Base-by-base conservation (phyloP, 2,797 vertebrate species). In the Neoniphon sammara region DNA sequence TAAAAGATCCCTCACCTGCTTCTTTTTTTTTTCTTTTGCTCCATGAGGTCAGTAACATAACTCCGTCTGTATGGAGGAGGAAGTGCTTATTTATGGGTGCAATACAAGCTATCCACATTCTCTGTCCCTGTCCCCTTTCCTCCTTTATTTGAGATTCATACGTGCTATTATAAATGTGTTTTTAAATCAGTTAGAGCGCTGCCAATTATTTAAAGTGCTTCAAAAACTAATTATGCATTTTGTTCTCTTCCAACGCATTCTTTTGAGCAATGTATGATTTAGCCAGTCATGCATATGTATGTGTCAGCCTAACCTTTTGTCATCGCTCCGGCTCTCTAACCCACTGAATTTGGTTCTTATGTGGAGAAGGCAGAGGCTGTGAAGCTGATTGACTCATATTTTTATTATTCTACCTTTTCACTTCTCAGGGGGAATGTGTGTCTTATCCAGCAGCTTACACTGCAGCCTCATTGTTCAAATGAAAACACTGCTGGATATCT, bases 1-100 rank as follows among this genome's bases (percentile, higher is more conserved):
- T 81, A 76, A 87, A 87, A 77, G 56, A 81, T 27, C 20, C 59
- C 49, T 70, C 79, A 84, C 63, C 77, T 66, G 73, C 81, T 85
- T 81, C 46, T 54, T 36, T 73, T 66, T 73, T 66, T 75, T 44
- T 70, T 70, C 67, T 75, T 60, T 62, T 36, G 55, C 60, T 63
- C 60, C 34, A 30, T 7, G 66, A 64, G 49, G 62, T 54, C 46
- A 67, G 54, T 76, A 86, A 83, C 55, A 4, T 52, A 55, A 85
- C 47, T 63, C 69, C 27, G 7, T 61, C 42, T 53, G 77, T 52
- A 23, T 75, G 76, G 56, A 63, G 30, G 27, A 34, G 47, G 30
- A 80, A 66, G 47, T 56, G 20, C 20, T 63, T 70, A 61, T 73
- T 70, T 70, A 12, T 59, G 52, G 27, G 31, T 18, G 9, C 25